Evolutionary conservation across 2,888 invertebrate genomes (phyloP), one percentile per base, ranked within the genome.

Genomic region (Drosophila limbata): DNA sequence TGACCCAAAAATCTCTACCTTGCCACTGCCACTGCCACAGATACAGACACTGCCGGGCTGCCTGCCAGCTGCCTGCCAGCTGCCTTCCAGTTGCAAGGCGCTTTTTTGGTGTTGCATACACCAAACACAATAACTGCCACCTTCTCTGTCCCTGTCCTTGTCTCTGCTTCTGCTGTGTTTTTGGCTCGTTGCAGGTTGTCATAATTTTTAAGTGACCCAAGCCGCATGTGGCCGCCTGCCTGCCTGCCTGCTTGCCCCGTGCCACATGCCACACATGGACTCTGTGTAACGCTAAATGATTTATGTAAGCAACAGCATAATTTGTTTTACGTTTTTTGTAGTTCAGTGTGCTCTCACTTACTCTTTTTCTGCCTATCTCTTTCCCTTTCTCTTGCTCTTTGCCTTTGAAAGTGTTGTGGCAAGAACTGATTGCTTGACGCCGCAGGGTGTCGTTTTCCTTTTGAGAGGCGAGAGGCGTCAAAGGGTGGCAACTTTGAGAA

Each of bases 121-220:
- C 45, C 51, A 61, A 57, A 72, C 8, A 73, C 73, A 77, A 77
- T 73, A 73, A 25, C 61, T 39, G 4, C 9, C 37, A 8, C 25
- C 48, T 13, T 33, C 17, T 31, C 9, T 56, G 1, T 9, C 15
- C 51, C 19, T 37, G 9, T 56, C 2, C 9, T 13, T 65, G 33
- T 50, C n/a, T 42, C 31, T 44, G 35, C 33, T 25, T 25, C 25
- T 28, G 28, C 48, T 59, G 53, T 57, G 73, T 78, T 81, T 78
- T 81, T 76, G 88, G 77, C 88, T 71, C 63, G 47, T 17, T 65
- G 60, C 86, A 66, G 79, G 69, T 75, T 73, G 87, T 86, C 83
- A 83, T 83, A 88, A 83, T 88, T 83, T 88, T 74, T 69, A 86
- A 88, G 86, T 86, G 82, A 88, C 84, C 88, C 81, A 69, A 65